Base-by-base conservation (phyloP, 1,140 invertebrate genomes). In the Agraylea sexmaculata region DNA sequence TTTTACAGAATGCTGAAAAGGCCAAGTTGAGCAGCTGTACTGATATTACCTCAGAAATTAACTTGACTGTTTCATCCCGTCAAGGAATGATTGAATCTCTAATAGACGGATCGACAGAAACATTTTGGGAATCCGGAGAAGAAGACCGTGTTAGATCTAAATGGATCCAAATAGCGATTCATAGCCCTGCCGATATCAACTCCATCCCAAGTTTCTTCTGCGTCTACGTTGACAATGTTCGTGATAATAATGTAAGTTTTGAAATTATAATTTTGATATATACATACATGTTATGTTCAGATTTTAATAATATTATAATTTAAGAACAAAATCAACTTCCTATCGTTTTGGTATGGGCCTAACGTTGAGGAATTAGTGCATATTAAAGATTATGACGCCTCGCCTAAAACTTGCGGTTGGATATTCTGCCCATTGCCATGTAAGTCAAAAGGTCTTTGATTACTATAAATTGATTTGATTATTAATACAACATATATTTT, bases 71-170 rank as follows among this genome's bases (percentile, higher is more conserved):
- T 0, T 96, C 91, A 0, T 95, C 90, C 50, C 72, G 92, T 2
- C 85, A 84, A 52, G 89, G 89, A 2, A 93, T 97, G 88, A 78
- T 91, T 15, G 80, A 78, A 2, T 91, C 89, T 54, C 69, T 99
- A 5, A 87, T 79, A 0, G 94, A 98, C 59, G 84, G 83, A 51
- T 92, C 88, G 1, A 96, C 91, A 0, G 94, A 99, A 64, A 98
- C 94, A 0, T 99, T 98, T 62, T 99, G 94, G 94, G 94, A 99
- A 65, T 95, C 90, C 42, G 92, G 92, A 2, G 93, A 98, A 51
- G 93, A 97, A 56, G 92, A 96, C 62, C 65, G 83, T 37, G 92
- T 91, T 56, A 90, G 90, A 60, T 80, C 83, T 1, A 94, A 96
- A 57, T 71, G 66, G 64, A 56, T 73, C 12, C 66, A 69, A 19